Base-by-base conservation (phyloP, 92 coral and sea anemone genomes). In the Bergia puertoricense region DNA sequence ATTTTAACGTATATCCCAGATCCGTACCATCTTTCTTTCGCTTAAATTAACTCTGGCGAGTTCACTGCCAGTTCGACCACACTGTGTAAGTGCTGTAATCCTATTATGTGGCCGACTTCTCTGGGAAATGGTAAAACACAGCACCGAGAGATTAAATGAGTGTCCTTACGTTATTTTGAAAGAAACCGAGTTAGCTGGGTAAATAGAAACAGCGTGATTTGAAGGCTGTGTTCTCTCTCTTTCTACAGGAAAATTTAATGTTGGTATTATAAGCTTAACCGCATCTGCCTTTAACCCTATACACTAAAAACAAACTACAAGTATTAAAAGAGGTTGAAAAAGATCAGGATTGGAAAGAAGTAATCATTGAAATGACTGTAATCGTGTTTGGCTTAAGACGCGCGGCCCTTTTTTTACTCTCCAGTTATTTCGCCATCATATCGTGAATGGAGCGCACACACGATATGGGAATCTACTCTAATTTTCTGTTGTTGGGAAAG, bases 391-490 rank as follows among this genome's bases (percentile, higher is more conserved):
- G 77, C 13, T 84, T 80, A 30, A 46, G 30, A 71, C 16, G 44
- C 46, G 79, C 78, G 37, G 72, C 42, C 66, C 46, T 84, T 38
- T 40, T 48, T 36, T 71, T 22, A 13, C 62, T 36, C 38, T 37
- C 38, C 45, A n/a, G 42, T 69, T 1, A n/a, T 45, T n/a, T 82
- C 10, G 22, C 51, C 30, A 13, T 37, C 36, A 54, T 22, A 46
- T 14, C 37, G 4, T 46, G 6, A 48, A 46, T 56, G 6, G 15
- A n/a, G 66, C 44, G 8, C 69, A 16, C 80, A 0, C 23, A 16
- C 83, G 73, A 86, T 76, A 51, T 50, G 75, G 66, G 88, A 45
- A 76, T 89, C 76, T 83, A 79, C 77, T 85, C 36, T 89, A 83
- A 83, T 40, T 62, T 82, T 89, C 81, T 76, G 77, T 74, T 59